Evolutionary conservation across 1,140 invertebrate species (phyloP).

Genomic region (Papilio aristodemus): DNA sequence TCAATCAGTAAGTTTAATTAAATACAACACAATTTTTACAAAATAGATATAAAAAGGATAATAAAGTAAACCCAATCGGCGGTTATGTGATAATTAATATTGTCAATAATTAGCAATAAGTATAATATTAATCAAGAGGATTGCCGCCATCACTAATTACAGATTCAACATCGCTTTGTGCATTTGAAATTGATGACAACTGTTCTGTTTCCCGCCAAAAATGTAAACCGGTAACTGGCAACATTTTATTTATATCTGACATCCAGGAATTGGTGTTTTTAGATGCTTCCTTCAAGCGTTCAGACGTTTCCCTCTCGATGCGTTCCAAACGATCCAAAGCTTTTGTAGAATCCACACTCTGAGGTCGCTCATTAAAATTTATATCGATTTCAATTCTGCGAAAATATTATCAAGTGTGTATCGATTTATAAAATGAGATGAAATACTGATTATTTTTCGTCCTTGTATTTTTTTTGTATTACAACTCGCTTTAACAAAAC

Average conservation of each 20-base stretch:
- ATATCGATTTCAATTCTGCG: slow-evolving; percentile 68
- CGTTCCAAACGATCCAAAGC: slow-evolving; percentile 63
- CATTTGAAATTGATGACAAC: not conserved
- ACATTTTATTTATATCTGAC: slow-evolving; percentile 4
- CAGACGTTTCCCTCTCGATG: slow-evolving; percentile 67
- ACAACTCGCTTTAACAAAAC: too few species aligned
- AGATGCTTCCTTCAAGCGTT: slow-evolving; percentile 46
- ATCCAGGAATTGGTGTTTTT: slow-evolving; percentile 23
- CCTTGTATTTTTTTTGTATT: too few species aligned
- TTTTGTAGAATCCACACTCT: slow-evolving; percentile 51
- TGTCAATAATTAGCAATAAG: not conserved
- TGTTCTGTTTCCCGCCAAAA: slow-evolving; percentile 18
- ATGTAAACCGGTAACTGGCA: not conserved
- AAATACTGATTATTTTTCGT: slow-evolving; percentile 11
- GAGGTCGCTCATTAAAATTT: slow-evolving; percentile 56
- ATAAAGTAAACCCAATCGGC: not conserved
- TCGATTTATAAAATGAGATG: slow-evolving; percentile 27
- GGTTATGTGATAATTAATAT: not conserved
- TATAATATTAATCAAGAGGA: not conserved
- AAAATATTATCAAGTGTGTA: not conserved
- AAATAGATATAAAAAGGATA: too few species aligned
- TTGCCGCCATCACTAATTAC: slow-evolving; percentile 11
- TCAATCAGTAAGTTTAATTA: too few species aligned
- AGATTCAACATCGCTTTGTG: slow-evolving; percentile 19
- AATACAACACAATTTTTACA: too few species aligned